Conservation (phyloP, 1,140 invertebrate genomes). For the Macrobrachium rosenbergii region DNA sequence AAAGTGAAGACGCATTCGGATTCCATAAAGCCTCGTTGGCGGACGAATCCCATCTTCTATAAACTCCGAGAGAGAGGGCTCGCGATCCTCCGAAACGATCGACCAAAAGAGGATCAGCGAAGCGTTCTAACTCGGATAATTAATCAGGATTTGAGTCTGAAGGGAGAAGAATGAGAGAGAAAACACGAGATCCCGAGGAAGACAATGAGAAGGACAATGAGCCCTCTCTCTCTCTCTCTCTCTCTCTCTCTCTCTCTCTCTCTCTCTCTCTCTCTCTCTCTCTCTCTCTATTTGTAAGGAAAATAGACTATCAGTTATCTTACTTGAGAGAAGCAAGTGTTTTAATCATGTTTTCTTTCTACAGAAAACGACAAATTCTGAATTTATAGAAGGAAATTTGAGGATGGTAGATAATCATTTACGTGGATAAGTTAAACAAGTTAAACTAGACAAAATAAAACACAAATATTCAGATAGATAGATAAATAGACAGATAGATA, state of each 20-base stretch:
- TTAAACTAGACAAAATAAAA: too few species aligned
- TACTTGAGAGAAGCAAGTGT: background rate
- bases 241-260: constrained; percentile 24
- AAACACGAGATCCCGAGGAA: background rate
- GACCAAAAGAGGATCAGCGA: constrained; percentile 24
- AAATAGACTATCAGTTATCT: background rate
- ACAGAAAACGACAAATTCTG: too few species aligned
- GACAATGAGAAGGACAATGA: background rate
- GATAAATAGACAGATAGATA: too few species aligned
- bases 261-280: constrained; percentile 30
- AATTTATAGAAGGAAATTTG: too few species aligned
- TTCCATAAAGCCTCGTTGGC: constrained; percentile 10
- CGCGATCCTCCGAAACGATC: background rate
- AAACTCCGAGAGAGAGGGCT: background rate
- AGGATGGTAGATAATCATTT: too few species aligned
- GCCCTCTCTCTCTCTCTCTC: background rate
- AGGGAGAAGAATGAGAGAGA: constrained; percentile 1
- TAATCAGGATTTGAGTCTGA: constrained; percentile 39
- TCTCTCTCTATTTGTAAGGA: background rate
- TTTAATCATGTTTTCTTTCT: background rate
- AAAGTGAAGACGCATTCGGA: background rate
- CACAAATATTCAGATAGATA: too few species aligned
- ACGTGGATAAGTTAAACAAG: too few species aligned
- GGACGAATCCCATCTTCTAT: background rate
- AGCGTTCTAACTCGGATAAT: constrained; percentile 37